Conservation (phyloP, 1,140 invertebrate genomes). For the Stegodyphus mimosarum region DNA sequence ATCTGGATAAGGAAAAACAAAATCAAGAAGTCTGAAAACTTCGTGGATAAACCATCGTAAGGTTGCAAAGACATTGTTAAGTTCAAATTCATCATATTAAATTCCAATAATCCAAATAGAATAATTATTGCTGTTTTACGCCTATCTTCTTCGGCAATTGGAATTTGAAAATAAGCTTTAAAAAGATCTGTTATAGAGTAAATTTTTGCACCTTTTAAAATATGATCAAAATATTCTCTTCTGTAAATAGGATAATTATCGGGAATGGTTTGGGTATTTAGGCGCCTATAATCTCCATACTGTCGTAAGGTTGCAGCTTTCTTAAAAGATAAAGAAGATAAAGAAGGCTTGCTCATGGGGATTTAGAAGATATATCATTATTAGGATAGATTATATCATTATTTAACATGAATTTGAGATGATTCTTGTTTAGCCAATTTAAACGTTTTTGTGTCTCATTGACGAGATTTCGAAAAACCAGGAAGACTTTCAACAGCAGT, state of each 20-base stretch:
- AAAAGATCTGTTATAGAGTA: constrained; percentile 63
- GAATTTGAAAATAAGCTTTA: constrained; percentile 62
- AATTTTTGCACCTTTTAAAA: constrained; percentile 59
- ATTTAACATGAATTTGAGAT: too few relatives aligned
- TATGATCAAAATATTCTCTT: constrained; percentile 60
- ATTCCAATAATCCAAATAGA: constrained; percentile 14
- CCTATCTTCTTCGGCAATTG: constrained; percentile 65
- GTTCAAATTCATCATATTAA: constrained; percentile 21
- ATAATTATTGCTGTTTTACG: constrained; percentile 63
- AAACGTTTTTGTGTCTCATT: too few relatives aligned
- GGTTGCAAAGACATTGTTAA: constrained; percentile 66
- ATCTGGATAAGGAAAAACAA: constrained; percentile 69
- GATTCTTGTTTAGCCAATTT: too few relatives aligned
- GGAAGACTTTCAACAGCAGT: too few relatives aligned
- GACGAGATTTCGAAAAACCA: too few relatives aligned
- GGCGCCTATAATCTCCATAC: too few relatives aligned
- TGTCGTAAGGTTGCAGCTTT: too few relatives aligned
- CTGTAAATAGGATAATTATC: constrained; percentile 58
- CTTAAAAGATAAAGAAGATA: too few relatives aligned
- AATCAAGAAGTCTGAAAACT: constrained; percentile 63
- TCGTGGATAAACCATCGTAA: constrained; percentile 68
- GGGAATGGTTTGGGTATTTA: constrained; percentile 60
- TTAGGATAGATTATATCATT: too few relatives aligned
- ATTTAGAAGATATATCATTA: too few relatives aligned
- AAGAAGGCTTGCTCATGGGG: too few relatives aligned